Evolutionary conservation across 2,113 vertebrate genomes (phyloP), one percentile per base, ranked within the genome.

Genomic region (Rana temporaria): DNA sequence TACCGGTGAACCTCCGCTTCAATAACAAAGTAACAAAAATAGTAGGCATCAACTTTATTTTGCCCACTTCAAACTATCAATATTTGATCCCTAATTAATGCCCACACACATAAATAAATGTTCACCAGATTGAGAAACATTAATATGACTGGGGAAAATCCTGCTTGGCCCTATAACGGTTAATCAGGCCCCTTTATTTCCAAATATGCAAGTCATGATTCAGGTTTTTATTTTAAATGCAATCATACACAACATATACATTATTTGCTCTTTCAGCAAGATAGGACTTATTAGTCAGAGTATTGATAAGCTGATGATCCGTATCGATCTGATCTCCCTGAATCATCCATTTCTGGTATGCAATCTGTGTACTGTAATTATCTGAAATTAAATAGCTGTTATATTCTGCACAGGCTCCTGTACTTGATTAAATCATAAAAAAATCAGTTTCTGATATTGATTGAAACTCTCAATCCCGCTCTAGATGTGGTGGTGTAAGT

Each of bases 381-480:
- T 82, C 80, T 82, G 70, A 53, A 67, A 75, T 82, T 82, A 82
- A 82, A 82, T 82, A 66, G 70, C 80, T 82, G 55, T 82, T 82
- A 74, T 67, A 67, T 82, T 82, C 71, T 67, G 71, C 53, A 66
- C 80, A 52, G 67, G 62, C 38, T 56, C 52, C 69, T 75, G 70
- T 57, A 82, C 80, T 82, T 59, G 80, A 82, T 74, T 66, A 75
- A 82, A 82, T 73, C 70, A 82, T 82, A 82, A 82, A 82, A 59
- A 82, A 74, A 75, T 69, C 53, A 59, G 68, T 48, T 75, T 79
- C 72, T 75, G 30, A 55, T 64, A 82, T 75, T 66, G 62, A 82
- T 82, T 75, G 80, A 74, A 75, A 52, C 63, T 59, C 67, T 57
- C 71, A 34, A 32, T 56, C 12, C 71, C 14, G 4, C 26, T 56